phyloP scores from a whole-genome alignment of 53 echinoderm and acorn worm species.

The Mesocentrotus franciscanus region DNA sequence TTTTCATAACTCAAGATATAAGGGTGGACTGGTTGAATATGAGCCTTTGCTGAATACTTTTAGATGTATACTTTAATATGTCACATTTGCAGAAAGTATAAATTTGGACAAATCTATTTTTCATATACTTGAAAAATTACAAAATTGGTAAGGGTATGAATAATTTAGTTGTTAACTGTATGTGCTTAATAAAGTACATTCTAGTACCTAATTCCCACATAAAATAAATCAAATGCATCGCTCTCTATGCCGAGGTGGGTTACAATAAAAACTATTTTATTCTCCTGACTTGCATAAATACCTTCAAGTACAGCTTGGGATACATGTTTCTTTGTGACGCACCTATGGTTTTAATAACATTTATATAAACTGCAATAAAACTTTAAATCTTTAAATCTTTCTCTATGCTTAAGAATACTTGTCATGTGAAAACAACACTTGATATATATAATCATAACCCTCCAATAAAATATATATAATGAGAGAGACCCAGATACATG shows the following conservation, averaged over 20 bases:
- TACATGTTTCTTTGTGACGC: background rate
- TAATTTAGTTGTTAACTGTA: background rate
- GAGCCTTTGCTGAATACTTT: too few relatives aligned
- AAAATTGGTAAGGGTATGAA: too few relatives aligned
- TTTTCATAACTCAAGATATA: too few relatives aligned
- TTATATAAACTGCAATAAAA: conserved; percentile 11
- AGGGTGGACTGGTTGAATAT: too few relatives aligned
- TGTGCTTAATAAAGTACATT: background rate
- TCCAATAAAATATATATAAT: background rate
- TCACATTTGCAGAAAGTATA: too few relatives aligned
- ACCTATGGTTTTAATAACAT: conserved; percentile 2
- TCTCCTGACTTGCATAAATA: background rate
- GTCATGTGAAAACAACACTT: conserved; percentile 11
- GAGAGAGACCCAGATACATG: conserved; percentile 6
- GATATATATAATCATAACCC: background rate
- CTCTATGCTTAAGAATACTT: conserved; percentile 41
- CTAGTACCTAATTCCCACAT: conserved; percentile 30
- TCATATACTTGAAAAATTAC: too few relatives aligned
- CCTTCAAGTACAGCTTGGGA: conserved; percentile 10
- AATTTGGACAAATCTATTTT: too few relatives aligned
- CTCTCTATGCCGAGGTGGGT: background rate
- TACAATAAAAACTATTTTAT: background rate
- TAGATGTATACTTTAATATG: too few relatives aligned
- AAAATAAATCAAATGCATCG: background rate
- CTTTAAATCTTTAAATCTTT: background rate